Evolutionary conservation across 2,797 vertebrate genomes (phyloP).

Genomic region (Acipenser transmontanus): DNA sequence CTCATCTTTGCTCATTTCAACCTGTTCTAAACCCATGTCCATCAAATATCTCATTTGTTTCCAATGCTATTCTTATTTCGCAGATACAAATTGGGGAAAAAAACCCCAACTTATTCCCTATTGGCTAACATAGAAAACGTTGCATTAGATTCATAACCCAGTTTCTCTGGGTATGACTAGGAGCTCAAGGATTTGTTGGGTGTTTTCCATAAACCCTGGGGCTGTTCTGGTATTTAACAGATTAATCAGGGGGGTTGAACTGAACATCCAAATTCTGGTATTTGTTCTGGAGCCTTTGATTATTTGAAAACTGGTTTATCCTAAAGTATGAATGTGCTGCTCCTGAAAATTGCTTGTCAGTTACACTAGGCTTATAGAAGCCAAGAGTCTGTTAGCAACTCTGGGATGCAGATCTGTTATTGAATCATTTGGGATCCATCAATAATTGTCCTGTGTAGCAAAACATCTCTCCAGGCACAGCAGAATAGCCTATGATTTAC

Average conservation of each 20-base stretch:
- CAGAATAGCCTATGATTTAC: not conserved
- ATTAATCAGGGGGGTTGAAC: not conserved
- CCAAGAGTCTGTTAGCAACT: not conserved
- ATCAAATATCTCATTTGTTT: too few relatives aligned
- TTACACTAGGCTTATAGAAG: too few relatives aligned
- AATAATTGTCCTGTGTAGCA: slow-evolving; percentile 3
- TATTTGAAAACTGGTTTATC: too few relatives aligned
- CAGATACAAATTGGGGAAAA: too few relatives aligned
- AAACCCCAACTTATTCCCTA: too few relatives aligned
- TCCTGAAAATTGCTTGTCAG: too few relatives aligned
- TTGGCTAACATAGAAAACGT: not conserved
- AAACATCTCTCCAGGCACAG: not conserved
- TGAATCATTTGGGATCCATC: not conserved
- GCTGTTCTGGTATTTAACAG: not conserved
- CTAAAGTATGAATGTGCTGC: too few relatives aligned
- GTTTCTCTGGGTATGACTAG: not conserved
- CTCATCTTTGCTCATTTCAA: too few relatives aligned
- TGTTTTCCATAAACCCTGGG: not conserved
- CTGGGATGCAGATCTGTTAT: not conserved
- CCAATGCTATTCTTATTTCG: too few relatives aligned
- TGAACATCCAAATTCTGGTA: not conserved
- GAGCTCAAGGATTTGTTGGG: not conserved
- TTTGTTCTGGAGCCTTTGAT: not conserved
- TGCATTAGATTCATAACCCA: slow-evolving; percentile 9
- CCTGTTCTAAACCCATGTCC: too few relatives aligned